Percentiles rank a stretch among this genome's conserved stretches.
Conservation (phyloP, 2,888 invertebrate genomes). For the Pachliopta kotzebuea region DNA sequence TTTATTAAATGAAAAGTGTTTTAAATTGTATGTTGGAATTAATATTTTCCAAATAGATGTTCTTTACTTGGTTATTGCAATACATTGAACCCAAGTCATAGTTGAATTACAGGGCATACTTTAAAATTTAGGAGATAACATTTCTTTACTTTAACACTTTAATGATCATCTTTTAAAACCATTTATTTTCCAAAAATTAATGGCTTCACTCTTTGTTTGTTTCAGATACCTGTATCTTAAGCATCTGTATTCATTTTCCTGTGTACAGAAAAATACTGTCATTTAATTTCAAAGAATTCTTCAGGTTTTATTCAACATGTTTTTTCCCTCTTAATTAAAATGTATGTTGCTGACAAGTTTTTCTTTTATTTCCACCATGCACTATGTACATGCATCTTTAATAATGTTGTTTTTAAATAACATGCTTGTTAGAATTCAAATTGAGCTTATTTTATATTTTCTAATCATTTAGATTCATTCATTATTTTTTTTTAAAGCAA, state of each 20-base stretch:
- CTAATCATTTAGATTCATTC: not conserved
- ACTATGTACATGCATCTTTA: no score
- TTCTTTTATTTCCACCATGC: not conserved
- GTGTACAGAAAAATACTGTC: not conserved
- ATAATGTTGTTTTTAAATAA: not conserved
- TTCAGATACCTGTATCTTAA: not conserved
- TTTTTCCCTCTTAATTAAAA: conserved; percentile 1
- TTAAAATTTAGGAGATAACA: no score
- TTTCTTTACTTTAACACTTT: not conserved
- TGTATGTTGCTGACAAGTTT: not conserved
- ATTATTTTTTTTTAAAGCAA: not conserved
- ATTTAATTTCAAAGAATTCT: not conserved
- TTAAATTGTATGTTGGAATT: no score
- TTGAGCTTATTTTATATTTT: not conserved
- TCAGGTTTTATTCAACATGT: not conserved
- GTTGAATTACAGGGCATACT: no score
- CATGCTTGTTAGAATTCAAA: not conserved
- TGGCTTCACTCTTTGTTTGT: not conserved
- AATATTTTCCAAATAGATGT: no score
- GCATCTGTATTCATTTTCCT: not conserved
- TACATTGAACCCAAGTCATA: no score
- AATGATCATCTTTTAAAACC: not conserved
- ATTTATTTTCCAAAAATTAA: not conserved
- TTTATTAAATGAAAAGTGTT: no score
- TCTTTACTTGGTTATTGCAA: no score